These are phyloP conservation scores for Epirrhoe tristata DNA, from an alignment of 2,888 invertebrate species.

Conservation along the genomic window DNA sequence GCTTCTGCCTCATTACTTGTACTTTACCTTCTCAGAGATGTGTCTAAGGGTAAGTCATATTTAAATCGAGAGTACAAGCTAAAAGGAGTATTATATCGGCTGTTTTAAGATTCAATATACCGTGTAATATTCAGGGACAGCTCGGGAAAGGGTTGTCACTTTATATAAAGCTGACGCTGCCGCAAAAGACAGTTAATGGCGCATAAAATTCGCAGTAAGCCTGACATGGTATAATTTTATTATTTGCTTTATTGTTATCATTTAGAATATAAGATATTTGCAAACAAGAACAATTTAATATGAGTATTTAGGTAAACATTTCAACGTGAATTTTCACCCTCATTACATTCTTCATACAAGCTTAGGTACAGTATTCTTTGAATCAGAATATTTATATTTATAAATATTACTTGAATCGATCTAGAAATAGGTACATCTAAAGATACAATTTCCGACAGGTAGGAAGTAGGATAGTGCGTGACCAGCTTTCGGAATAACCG, in stretches of 20 bases:
- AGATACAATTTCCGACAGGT: conserved; percentile 52
- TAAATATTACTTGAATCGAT: background rate
- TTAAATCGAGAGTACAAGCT: conserved; percentile 48
- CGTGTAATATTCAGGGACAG: conserved; percentile 47
- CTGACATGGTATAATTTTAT: conserved; percentile 68
- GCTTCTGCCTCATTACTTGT: conserved; percentile 66
- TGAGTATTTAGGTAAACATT: no score
- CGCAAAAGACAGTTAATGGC: conserved; percentile 78
- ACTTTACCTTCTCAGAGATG: conserved; percentile 58
- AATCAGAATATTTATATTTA: background rate
- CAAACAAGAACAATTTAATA: background rate
- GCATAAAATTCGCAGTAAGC: conserved; percentile 76
- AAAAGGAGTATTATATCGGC: conserved; percentile 51
- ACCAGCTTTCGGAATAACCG: conserved; percentile 53
- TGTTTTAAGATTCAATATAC: conserved; percentile 55
- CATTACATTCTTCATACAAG: no score
- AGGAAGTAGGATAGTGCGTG: conserved; percentile 54
- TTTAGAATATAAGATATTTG: conserved; percentile 39
- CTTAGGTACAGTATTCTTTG: background rate
- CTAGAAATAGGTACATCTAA: conserved; percentile 30
- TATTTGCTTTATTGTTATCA: conserved; percentile 60
- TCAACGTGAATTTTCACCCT: no score
- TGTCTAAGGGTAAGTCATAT: conserved; percentile 65
- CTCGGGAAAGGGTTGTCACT: conserved; percentile 73
- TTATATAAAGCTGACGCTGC: conserved; percentile 75